Base-by-base conservation (phyloP, 2,113 vertebrate species). In the Dromas ardeola region DNA sequence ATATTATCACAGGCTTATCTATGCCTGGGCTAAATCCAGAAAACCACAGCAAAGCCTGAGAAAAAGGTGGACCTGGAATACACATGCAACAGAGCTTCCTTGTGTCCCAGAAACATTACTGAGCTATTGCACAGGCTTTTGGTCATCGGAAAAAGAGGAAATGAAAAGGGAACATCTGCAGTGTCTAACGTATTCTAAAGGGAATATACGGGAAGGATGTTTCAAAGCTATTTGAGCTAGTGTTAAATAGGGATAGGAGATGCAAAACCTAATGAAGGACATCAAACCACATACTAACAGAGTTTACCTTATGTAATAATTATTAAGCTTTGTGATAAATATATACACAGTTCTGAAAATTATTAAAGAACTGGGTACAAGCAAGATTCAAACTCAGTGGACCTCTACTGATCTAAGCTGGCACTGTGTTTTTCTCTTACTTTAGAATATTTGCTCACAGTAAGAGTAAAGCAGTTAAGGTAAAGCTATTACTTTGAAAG, bases 131-230 rank as follows among this genome's bases (percentile, higher is more conserved):
- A 86, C 47, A 76, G 38, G 13, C 27, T 91, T 94, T n/a, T 81
- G 82, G 53, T 82, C 77, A 85, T 66, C 1, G 0, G 59, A 67
- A 83, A 92, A 42, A 80, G 20, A 95, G 81, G 91, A 96, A 96
- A 85, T 78, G 47, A 78, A 87, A 90, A 78, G 43, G 40, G 97
- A 97, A 96, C 61, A 93, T 97, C 94, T 96, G 90, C 76, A 65
- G 26, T 13, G 19, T 79, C 95, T 71, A 42, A 90, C 82, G 80
- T 81, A 38, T 93, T 95, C 81, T 83, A 53, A 56, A 42, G 76
- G 89, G 90, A 97, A 90, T 92, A 95, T 32, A 59, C 5, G 3
- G 82, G 84, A 97, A 97, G 87, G 85, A 92, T 38, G 22, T 85
- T 96, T 84, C 62, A 86, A 86, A 85, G 73, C 88, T 95, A 85